Evolutionary conservation across 30 jellyfish, hydroid and myxozoan genomes (phyloP).

Genomic region (Pseudorhiza aurosa): DNA sequence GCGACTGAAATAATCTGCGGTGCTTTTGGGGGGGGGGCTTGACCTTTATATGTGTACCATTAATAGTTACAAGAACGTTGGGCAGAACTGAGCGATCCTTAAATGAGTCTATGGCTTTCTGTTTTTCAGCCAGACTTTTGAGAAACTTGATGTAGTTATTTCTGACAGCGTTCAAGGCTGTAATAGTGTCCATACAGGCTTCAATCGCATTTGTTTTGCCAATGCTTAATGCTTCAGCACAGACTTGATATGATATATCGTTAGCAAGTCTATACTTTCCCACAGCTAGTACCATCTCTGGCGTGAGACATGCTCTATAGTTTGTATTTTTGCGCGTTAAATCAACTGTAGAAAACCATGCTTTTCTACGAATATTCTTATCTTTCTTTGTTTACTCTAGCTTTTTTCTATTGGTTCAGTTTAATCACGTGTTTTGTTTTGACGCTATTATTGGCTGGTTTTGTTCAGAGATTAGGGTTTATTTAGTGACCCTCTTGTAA

Average conservation of each 20-base stretch:
- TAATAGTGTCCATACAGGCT: slow-evolving; percentile 27
- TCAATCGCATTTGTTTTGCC: slow-evolving; percentile 41
- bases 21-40: slow-evolving; percentile 19
- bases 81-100: slow-evolving; percentile 24
- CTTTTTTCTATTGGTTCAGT: no score
- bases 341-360: no score
- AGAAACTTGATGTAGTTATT: slow-evolving; percentile 22
- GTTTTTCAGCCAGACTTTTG: slow-evolving; percentile 1
- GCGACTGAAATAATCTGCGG: slow-evolving; percentile 23
- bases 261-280: slow-evolving; percentile 40
- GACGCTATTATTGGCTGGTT: no score
- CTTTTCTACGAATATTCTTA: no score
- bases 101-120: slow-evolving; percentile 11
- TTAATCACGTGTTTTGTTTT: no score
- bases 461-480: no score
- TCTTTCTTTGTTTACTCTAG: no score
- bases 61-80: slow-evolving; percentile 41
- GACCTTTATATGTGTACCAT: slow-evolving; percentile 41
- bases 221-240: slow-evolving; percentile 30
- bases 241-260: slow-evolving; percentile 25
- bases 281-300: slow-evolving; percentile 30
- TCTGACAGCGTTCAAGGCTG: slow-evolving; percentile 9
- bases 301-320: no score
- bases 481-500: no score
- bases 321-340: neutral